Base-by-base conservation (phyloP, 2,888 invertebrate genomes). In the Sesamia inferens region DNA sequence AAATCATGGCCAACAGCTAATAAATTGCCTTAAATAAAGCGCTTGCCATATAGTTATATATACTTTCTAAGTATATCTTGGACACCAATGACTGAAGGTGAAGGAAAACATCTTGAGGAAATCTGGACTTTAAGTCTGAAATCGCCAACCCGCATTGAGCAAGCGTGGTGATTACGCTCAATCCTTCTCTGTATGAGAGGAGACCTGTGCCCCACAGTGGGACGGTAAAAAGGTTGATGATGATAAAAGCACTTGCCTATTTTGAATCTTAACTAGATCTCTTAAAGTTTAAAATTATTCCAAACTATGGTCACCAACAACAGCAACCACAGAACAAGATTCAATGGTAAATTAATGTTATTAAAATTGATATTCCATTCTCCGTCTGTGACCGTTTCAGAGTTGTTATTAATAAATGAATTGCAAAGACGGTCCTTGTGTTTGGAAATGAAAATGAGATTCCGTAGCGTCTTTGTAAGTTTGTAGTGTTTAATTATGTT, bases 381-480 rank as follows among this genome's bases (percentile, higher is more conserved):
- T 61, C 16, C 59, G 13, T 51, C 59, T 24, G 48, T n/a, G 59
- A 19, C 24, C 24, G 13, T 72, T 61, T 44, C 74, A 72, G 42
- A 16, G 10, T 74, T 74, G 19, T 74, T 48, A 65, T 74, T 16
- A 74, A 48, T 73, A 62, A 74, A 57, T 74, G 13, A 44, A 44
- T 13, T 74, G 74, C 24, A 48, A 74, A 74, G 65, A 48, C 74
- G 22, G 57, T 74, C 48, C 57, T 65, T 64, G 64, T 42, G 47
- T 57, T 71, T 74, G 57, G 24, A 74, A 74, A 48, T 61, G 16
- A 44, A 72, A 61, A 62, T 72, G 31, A 44, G 62, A 62, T 72
- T 11, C 14, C 7, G 51, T 14, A 51, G 44, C 73, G 51, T 44
- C 72, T 73, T 61, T 72, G 72, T 51, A 14, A 71, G 42, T 44